phyloP scores from a whole-genome alignment of 2,113 vertebrate species.

The Charadrius vociferus region DNA sequence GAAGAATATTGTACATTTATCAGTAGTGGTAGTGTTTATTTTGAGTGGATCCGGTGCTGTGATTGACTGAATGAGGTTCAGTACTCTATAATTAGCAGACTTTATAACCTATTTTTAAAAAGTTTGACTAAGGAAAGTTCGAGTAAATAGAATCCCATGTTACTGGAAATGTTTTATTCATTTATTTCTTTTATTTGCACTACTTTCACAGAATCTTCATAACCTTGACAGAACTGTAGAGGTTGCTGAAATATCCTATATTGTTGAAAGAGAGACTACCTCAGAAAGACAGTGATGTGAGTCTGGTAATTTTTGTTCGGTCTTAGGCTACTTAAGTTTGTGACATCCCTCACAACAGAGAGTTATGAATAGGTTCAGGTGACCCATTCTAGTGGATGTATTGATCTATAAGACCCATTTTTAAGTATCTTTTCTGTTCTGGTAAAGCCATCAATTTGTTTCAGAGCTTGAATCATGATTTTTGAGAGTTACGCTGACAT shows the following conservation, averaged over 20 bases:
- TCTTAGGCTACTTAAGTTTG: conserved; percentile 46
- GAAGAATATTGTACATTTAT: conserved; percentile 16
- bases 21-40: conserved; percentile 16
- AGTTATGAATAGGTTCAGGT: background rate
- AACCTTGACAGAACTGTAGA: conserved; percentile 67
- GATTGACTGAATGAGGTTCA: conserved; percentile 63
- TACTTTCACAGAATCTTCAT: conserved; percentile 45
- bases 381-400: conserved; percentile 39
- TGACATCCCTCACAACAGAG: conserved; percentile 41
- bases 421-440: conserved; percentile 22
- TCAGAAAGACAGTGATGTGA: conserved; percentile 57
- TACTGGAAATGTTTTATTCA: conserved; percentile 61
- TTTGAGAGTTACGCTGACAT: conserved; percentile 41
- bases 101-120: conserved; percentile 55
- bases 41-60: conserved; percentile 8
- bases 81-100: conserved; percentile 48
- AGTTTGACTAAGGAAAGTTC: conserved; percentile 43
- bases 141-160: conserved; percentile 50
- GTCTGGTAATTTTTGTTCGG: conserved; percentile 55
- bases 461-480: conserved; percentile 45
- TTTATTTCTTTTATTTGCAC: conserved; percentile 47
- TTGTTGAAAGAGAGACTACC: conserved; percentile 24
- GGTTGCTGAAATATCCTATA: conserved; percentile 39
- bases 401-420: conserved; percentile 31
- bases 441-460: conserved; percentile 40